Conservation (phyloP, 2,888 invertebrate species). For the Eulithis prunata region DNA sequence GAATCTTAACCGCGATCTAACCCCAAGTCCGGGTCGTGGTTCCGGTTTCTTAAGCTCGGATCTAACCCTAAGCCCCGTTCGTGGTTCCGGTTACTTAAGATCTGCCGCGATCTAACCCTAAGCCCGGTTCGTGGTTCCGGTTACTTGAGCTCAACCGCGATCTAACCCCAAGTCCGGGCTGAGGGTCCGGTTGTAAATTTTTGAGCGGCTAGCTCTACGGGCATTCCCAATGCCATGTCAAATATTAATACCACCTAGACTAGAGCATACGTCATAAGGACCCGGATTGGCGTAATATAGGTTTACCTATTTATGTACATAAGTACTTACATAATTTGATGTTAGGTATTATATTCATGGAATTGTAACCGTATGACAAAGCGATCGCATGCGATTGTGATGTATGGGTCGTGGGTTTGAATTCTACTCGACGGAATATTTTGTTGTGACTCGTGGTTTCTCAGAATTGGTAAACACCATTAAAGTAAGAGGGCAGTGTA, state of each 20-base stretch:
- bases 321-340: too few relatives aligned
- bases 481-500: too few relatives aligned
- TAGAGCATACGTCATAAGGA: neutral
- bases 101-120: too few relatives aligned
- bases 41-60: neutral
- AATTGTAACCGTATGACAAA: too few relatives aligned
- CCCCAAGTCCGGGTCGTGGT: neutral
- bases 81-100: constrained; percentile 11
- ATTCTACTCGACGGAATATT: too few relatives aligned
- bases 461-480: too few relatives aligned
- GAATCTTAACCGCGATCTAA: constrained; percentile 9
- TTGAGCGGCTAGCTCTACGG: neutral
- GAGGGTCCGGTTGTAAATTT: constrained; percentile 16
- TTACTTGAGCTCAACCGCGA: neutral
- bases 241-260: neutral
- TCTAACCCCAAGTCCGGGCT: neutral
- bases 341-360: too few relatives aligned
- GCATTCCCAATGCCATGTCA: constrained; percentile 9
- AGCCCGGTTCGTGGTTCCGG: constrained; percentile 8
- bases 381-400: too few relatives aligned
- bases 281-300: neutral
- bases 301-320: too few relatives aligned
- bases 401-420: too few relatives aligned
- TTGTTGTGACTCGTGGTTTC: too few relatives aligned
- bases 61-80: neutral